Evolutionary conservation across 1,140 invertebrate genomes (phyloP).

Genomic region (Heliconius eleuchia): DNA sequence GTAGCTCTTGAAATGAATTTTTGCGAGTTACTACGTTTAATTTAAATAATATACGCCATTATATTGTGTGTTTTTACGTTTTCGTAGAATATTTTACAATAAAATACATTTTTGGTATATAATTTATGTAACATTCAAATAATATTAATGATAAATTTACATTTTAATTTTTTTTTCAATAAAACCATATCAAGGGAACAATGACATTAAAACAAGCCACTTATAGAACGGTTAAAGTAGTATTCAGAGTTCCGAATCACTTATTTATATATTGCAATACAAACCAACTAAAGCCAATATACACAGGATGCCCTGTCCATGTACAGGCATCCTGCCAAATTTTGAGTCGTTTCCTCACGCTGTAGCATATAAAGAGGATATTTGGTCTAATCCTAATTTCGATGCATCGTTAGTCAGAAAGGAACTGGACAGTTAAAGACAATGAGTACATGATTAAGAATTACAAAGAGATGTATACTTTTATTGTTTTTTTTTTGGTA

Average conservation of each 20-base stretch:
- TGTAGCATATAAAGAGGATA: slow-evolving; percentile 18
- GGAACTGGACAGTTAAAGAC: slow-evolving; percentile 18
- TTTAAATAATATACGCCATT: too few relatives aligned
- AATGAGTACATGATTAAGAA: background rate
- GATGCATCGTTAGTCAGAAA: background rate
- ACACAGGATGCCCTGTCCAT: background rate
- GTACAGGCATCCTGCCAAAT: slow-evolving; percentile 27
- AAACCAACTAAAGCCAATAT: background rate
- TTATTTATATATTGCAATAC: background rate
- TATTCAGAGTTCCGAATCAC: too few relatives aligned
- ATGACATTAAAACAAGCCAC: background rate
- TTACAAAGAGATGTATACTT: background rate
- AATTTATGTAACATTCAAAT: background rate
- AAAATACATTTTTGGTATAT: too few relatives aligned
- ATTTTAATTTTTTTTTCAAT: background rate
- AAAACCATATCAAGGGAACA: background rate
- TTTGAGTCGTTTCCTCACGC: slow-evolving; percentile 13
- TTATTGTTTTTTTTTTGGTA: background rate
- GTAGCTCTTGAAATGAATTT: too few relatives aligned
- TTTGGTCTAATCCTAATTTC: slow-evolving; percentile 18
- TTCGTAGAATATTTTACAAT: too few relatives aligned
- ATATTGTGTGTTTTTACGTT: too few relatives aligned
- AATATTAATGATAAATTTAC: background rate
- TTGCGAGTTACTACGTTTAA: too few relatives aligned
- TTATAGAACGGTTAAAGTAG: background rate